These are phyloP conservation scores for Eupithecia subumbrata DNA, from an alignment of 2,888 invertebrate genomes.

Conservation along the genomic window DNA sequence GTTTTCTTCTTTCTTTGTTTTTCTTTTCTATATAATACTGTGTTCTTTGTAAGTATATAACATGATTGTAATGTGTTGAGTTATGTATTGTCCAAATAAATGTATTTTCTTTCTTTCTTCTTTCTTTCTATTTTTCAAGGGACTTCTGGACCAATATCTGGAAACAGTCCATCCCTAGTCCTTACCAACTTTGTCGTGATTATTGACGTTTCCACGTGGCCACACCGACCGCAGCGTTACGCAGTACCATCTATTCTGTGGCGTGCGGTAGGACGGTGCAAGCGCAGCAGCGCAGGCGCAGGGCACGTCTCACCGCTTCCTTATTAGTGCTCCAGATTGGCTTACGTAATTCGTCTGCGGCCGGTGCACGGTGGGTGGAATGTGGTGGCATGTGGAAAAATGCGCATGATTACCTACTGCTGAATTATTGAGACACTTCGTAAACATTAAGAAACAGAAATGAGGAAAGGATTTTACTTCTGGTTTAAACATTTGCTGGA, in stretches of 20 bases:
- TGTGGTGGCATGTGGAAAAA: slow-evolving; percentile 36
- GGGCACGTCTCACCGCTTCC: slow-evolving; percentile 59
- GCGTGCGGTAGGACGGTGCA: not conserved
- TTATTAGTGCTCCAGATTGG: slow-evolving; percentile 63
- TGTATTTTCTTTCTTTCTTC: too few species aligned
- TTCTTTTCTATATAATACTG: too few species aligned
- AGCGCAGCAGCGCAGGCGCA: slow-evolving; percentile 35
- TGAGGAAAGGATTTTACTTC: slow-evolving; percentile 1
- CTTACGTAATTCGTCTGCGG: slow-evolving; percentile 48
- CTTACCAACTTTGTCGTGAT: not conserved
- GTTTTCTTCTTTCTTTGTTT: too few species aligned
- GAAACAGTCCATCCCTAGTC: not conserved
- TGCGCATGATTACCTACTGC: slow-evolving; percentile 19
- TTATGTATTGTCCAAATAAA: too few species aligned
- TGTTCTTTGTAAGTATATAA: too few species aligned
- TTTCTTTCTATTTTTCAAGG: not conserved
- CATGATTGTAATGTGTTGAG: too few species aligned
- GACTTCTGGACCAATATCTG: not conserved
- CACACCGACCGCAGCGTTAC: slow-evolving; percentile 35
- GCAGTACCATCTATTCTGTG: not conserved
- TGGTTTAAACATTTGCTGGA: not conserved
- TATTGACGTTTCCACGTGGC: slow-evolving; percentile 41
- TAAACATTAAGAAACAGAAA: slow-evolving; percentile 2
- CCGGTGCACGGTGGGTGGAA: slow-evolving; percentile 26
- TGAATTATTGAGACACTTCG: slow-evolving; percentile 15